Evolutionary conservation across 2,797 vertebrate species (phyloP), one percentile per base, ranked within the genome.

Genomic region (Eulemur mongoz): DNA sequence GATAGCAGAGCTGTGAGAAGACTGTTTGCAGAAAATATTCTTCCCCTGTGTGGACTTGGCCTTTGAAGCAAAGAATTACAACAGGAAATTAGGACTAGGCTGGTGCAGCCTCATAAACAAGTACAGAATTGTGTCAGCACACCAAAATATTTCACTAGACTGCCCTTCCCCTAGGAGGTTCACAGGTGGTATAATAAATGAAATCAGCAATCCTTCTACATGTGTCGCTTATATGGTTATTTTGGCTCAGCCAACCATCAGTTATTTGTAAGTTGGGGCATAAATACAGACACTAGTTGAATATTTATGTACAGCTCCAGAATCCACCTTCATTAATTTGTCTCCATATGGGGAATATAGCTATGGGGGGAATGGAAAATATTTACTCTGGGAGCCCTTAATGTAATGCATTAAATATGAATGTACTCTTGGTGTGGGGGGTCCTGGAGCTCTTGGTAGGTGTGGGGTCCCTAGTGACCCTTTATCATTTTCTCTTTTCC

Each of bases 1-100:
- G 96, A 96, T n/a, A 96, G 87, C 69, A 89, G 59, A 75, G 35
- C n/a, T 79, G 43, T 18, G 35, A 82, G 80, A 88, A 92, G 89
- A 96, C 0, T 85, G 83, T 96, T 93, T 94, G 91, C 59, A 92
- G 89, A 96, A 98, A 97, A 97, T 96, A 95, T 85, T 70, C 89
- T 94, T 97, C 96, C 93, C 96, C 85, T 92, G 96, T 97, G 95
- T 95, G 76, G 48, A 97, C 43, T 87, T 94, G 89, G 89, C 86
- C 91, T 97, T 97, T 95, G 95, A 97, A 97, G 96, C 72, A 93
- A 93, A 96, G 95, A 97, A 96, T 98, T 96, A 97, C 87, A 96
- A 78, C 91, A 97, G 94, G 97, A 97, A 98, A 95, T 97, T 96
- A 98, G 93, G 92, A 96, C 61, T 94, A 82, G 89, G 83, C 76